Evolutionary conservation across 1,140 invertebrate genomes (phyloP).

Genomic region (Hyposmocoma kahamanoa): DNA sequence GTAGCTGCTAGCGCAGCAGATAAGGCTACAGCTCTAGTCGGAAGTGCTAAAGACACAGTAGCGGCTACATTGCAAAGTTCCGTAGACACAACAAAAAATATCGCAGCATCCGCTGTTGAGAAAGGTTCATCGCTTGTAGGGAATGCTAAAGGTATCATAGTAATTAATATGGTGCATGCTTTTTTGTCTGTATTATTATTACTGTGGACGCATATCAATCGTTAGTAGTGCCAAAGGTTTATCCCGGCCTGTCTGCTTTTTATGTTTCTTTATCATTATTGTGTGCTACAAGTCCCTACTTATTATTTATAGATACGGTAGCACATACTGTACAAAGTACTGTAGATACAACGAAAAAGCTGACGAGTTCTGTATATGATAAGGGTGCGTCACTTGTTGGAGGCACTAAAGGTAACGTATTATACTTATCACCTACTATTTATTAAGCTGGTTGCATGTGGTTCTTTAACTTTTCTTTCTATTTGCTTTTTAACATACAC

Average conservation of each 20-base stretch:
- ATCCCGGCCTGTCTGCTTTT: no score
- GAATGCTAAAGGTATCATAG: constrained; percentile 24
- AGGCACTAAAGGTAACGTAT: constrained; percentile 11
- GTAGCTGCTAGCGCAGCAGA: constrained; percentile 7
- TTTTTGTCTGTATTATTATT: no score
- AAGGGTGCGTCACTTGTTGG: constrained; percentile 33
- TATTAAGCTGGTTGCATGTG: constrained; percentile 6
- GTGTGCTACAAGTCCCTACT: no score
- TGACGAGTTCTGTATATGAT: constrained; percentile 33
- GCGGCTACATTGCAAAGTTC: constrained; percentile 20
- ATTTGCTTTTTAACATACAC: constrained; percentile 27
- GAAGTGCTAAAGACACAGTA: constrained; percentile 21
- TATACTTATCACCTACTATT: not conserved
- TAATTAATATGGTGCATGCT: no score
- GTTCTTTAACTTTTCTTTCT: constrained; percentile 9
- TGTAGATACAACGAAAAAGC: constrained; percentile 44
- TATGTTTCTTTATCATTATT: not conserved
- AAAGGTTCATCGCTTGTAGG: constrained; percentile 17
- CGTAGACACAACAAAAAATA: constrained; percentile 27
- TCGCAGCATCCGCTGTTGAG: constrained; percentile 13
- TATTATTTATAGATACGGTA: constrained; percentile 25
- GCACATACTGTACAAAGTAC: constrained; percentile 24
- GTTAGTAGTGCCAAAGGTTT: no score
- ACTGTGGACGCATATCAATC: no score
- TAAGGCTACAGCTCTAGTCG: constrained; percentile 9